Conservation (phyloP, 1,140 invertebrate species). For the Nautilus pompilius region DNA sequence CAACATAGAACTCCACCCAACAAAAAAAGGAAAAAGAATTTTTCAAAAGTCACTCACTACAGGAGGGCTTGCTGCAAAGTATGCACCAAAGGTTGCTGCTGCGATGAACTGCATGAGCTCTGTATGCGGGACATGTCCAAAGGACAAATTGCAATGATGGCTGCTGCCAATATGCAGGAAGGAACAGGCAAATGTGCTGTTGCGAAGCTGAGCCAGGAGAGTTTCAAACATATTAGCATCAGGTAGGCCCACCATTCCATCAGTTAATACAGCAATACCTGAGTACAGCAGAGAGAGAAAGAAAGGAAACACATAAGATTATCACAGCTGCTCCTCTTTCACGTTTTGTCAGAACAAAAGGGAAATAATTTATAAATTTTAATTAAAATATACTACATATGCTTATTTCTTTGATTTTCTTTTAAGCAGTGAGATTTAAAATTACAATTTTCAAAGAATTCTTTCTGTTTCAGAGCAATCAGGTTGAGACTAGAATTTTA, state of each 20-base stretch:
- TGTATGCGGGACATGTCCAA: slow-evolving; percentile 68
- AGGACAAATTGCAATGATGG: slow-evolving; percentile 25
- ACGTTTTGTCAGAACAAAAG: too few species aligned
- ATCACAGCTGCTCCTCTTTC: too few species aligned
- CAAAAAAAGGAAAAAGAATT: too few species aligned
- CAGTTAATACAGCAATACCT: slow-evolving; percentile 78
- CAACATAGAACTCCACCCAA: too few species aligned
- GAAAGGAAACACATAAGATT: not conserved
- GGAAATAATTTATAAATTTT: too few species aligned
- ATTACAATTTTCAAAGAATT: too few species aligned
- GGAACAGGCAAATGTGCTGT: slow-evolving; percentile 74
- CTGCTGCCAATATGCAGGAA: slow-evolving; percentile 73
- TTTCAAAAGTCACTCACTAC: slow-evolving; percentile 30
- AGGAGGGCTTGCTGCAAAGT: slow-evolving; percentile 56
- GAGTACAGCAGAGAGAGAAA: slow-evolving; percentile 39
- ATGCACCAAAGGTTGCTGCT: slow-evolving; percentile 74
- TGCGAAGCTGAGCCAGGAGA: slow-evolving; percentile 71
- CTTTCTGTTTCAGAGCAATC: too few species aligned
- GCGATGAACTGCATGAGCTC: slow-evolving; percentile 79
- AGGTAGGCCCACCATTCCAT: slow-evolving; percentile 76
- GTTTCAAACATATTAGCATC: slow-evolving; percentile 73
- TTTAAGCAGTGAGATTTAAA: too few species aligned
- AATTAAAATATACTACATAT: too few species aligned
- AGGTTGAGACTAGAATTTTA: too few species aligned
- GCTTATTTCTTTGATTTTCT: too few species aligned